Conservation (phyloP, 2,113 vertebrate genomes). For the Crypturellus undulatus region DNA sequence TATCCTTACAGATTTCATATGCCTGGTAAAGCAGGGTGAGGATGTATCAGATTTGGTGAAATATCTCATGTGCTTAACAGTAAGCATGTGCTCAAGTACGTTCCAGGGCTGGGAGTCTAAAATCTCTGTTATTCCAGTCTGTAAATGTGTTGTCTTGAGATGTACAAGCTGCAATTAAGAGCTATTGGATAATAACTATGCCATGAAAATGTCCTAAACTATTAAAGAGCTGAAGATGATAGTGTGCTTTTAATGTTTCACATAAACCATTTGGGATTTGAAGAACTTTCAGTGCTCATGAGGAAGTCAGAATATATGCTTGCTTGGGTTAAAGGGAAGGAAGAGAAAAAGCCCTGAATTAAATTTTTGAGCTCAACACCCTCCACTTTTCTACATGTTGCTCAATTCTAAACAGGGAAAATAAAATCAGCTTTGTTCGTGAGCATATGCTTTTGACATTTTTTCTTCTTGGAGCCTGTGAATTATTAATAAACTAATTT, state of each 20-base stretch:
- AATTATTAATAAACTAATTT: slow-evolving; percentile 89
- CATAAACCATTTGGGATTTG: slow-evolving; percentile 80
- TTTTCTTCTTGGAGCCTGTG: slow-evolving; percentile 80
- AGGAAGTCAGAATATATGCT: slow-evolving; percentile 73
- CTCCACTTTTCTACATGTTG: slow-evolving; percentile 66
- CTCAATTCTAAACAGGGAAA: slow-evolving; percentile 76
- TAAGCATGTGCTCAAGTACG: not conserved
- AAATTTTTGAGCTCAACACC: slow-evolving; percentile 70
- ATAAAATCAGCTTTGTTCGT: slow-evolving; percentile 83
- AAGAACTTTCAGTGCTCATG: slow-evolving; percentile 74
- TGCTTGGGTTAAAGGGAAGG: slow-evolving; percentile 76
- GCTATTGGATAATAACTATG: slow-evolving; percentile 78
- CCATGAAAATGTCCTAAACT: slow-evolving; percentile 79
- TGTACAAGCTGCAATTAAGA: slow-evolving; percentile 77
- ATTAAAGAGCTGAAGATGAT: slow-evolving; percentile 80
- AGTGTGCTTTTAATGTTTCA: slow-evolving; percentile 78
- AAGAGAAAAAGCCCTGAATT: slow-evolving; percentile 73
- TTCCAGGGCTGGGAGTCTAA: not conserved
- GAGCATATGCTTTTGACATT: slow-evolving; percentile 82
- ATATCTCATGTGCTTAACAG: not conserved
- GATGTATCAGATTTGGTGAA: not conserved
- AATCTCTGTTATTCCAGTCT: slow-evolving; percentile 55
- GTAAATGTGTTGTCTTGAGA: slow-evolving; percentile 69
- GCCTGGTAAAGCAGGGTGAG: not conserved
- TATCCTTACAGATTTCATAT: not conserved